Evolutionary conservation across 2,113 vertebrate species (phyloP), one percentile per base, ranked within the genome.

Genomic region (Periophthalmodon schlosseri): DNA sequence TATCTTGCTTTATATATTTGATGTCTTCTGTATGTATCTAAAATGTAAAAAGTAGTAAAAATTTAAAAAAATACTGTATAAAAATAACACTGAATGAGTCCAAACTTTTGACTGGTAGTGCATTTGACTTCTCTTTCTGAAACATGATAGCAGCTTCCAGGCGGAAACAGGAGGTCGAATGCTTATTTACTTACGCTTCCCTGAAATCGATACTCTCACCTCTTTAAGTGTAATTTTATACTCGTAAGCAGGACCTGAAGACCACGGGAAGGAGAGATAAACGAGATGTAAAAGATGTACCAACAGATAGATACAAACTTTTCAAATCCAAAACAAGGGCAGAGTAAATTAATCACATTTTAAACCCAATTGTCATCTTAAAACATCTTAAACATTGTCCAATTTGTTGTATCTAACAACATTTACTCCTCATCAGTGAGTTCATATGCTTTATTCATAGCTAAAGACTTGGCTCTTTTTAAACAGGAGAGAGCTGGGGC

Each of bases 161-260:
- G 52, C 28, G 57, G 88, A 86, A 81, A 72, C 72, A 60, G 23
- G 52, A 11, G 67, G 44, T 78, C 68, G 82, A 73, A 73, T 36
- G 36, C 63, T 84, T 75, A 79, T 86, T 86, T 81, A 79, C 76
- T 78, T 54, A 76, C 52, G 70, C 50, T 52, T 76, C 70, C 50
- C 70, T 73, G 81, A 83, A 83, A 88, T 77, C 50, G 14, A 88
- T 83, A 74, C 75, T 58, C 69, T 67, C 61, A 46, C 61, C 54
- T 70, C 63, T 66, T 70, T 61, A 82, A 64, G n/a, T 33, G 81
- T 81, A 75, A 88, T 64, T 12, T 18, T 76, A 88, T 75, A 58
- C 18, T 54, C 7, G 52, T 33, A 21, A 47, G 70, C 14, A 64
- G 63, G 49, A 21, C 21, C 39, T 52, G 28, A 52, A n/a, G 56